Conservation (phyloP, 2,113 vertebrate species). For the Strix uralensis region DNA sequence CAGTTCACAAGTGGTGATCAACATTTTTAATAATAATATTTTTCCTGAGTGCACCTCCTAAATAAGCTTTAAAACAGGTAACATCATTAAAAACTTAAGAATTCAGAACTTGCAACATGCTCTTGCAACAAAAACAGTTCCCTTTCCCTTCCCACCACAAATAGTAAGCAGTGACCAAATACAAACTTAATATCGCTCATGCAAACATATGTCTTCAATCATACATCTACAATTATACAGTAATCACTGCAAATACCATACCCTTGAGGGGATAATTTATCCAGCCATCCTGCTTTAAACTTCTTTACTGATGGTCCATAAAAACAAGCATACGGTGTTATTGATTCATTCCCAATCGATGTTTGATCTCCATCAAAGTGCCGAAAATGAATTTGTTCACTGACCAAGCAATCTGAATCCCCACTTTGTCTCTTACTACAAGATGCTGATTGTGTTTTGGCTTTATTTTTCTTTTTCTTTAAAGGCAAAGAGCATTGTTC, state of each 20-base stretch:
- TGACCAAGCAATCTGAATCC: constrained; percentile 32
- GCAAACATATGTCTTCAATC: background rate
- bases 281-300: constrained; percentile 89
- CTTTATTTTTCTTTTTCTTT: constrained; percentile 55
- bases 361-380: background rate
- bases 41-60: background rate
- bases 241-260: constrained; percentile 52
- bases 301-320: constrained; percentile 77
- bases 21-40: background rate
- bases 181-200: background rate
- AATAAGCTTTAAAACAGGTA: background rate
- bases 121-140: background rate
- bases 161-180: background rate
- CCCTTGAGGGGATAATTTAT: constrained; percentile 96
- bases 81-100: background rate
- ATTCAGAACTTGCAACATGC: background rate
- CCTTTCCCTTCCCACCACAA: background rate
- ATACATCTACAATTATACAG: background rate
- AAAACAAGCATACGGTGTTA: constrained; percentile 94
- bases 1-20: background rate
- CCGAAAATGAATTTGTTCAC: constrained; percentile 63
- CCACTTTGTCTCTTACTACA: constrained; percentile 20
- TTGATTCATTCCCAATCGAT: constrained; percentile 58
- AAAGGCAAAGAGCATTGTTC: constrained; percentile 70
- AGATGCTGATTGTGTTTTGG: background rate